Base-by-base conservation (phyloP, 1,140 invertebrate genomes). In the Trichonephila clavipes region DNA sequence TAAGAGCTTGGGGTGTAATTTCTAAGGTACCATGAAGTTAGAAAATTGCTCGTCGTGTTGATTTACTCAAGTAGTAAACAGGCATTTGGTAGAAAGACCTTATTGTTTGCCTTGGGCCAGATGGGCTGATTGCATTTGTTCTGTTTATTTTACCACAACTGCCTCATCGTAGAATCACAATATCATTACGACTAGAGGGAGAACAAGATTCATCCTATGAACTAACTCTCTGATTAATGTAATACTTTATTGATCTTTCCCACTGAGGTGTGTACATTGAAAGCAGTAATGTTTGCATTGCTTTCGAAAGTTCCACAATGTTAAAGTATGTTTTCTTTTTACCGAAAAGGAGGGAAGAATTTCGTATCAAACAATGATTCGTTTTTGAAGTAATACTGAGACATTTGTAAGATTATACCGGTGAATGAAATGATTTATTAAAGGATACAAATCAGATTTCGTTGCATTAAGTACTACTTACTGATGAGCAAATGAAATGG, bases 1-100 rank as follows among this genome's bases (percentile, higher is more conserved):
- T n/a, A 51, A 83, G 82, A 83, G 21, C 21, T 0, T 40, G 44
- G 12, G 82, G 44, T 51, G 82, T 58, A 83, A 59, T 83, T 59
- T 83, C 51, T 58, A n/a, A 51, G 44, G 21, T 59, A 21, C 82
- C 21, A 83, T 58, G 40, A 83, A 83, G 82, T 83, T 83, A 51
- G 82, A 59, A 83, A 88, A 66, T 88, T 64, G 86, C 34, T 87
- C 85, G 58, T 64, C 85, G 85, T 88, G 86, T 88, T 88, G 86
- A 88, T 88, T 88, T 88, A 88, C 86, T 88, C 86, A 88, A 88
- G 86, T 40, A 28, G 86, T 88, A 88, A 88, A 88, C 86, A 88
- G 61, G 34, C 28, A 10, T 88, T 66, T 66, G 40, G 28, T 19
- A 19, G 62, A 40, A 62, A 62, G 24, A 88, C 62, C 24, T 62